Conservation (phyloP, 2,113 vertebrate species). For the Lasiurus borealis region DNA sequence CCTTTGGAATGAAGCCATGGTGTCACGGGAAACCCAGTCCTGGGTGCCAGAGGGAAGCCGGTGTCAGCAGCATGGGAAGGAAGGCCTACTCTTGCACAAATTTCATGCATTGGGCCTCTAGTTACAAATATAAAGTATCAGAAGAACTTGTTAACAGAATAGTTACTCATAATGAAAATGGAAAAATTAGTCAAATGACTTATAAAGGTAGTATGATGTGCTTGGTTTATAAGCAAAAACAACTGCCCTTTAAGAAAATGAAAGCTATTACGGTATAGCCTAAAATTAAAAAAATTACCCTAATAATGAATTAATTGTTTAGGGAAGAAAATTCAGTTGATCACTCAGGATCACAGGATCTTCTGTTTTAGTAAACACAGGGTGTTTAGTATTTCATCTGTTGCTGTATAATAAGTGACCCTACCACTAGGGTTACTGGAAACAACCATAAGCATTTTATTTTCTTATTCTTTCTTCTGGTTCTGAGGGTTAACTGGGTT, state of each 20-base stretch:
- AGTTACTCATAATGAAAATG: background rate
- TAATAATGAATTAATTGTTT: background rate
- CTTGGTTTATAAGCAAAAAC: conserved; percentile 8
- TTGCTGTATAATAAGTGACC: background rate
- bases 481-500: background rate
- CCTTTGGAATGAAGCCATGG: too few relatives aligned
- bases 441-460: background rate
- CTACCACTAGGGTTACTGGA: background rate
- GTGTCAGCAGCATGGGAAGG: too few relatives aligned
- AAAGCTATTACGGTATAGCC: background rate
- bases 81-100: too few relatives aligned
- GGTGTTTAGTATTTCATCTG: background rate
- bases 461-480: background rate
- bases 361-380: background rate
- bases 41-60: too few relatives aligned
- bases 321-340: background rate
- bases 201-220: background rate
- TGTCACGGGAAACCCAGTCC: too few relatives aligned
- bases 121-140: background rate
- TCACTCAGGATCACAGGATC: background rate
- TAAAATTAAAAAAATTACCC: conserved; percentile 25
- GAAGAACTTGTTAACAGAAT: background rate
- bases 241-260: background rate
- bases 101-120: too few relatives aligned
- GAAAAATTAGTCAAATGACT: conserved; percentile 18